A percentile compares a stretch with the other conserved stretches of the same genome.
These are phyloP conservation scores for Xiphorhynchus elegans DNA, from an alignment of 2,113 vertebrate species.

Conservation along the genomic window DNA sequence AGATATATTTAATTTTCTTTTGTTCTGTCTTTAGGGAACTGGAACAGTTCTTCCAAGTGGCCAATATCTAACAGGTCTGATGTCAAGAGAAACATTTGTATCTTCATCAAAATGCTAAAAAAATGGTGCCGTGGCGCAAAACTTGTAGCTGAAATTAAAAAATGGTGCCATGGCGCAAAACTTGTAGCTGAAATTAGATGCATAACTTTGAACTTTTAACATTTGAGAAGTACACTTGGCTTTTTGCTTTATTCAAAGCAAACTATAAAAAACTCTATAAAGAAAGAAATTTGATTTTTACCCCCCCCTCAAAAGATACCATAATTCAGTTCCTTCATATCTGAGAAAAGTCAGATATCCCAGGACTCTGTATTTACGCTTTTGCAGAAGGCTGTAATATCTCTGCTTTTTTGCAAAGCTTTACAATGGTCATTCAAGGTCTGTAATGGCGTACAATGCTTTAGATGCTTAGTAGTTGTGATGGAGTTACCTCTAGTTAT, in stretches of 20 bases:
- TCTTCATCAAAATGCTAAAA: not conserved
- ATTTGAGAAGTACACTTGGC: not conserved
- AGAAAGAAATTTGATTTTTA: not conserved
- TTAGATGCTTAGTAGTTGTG: not conserved
- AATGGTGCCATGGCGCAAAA: not conserved
- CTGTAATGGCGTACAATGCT: not conserved
- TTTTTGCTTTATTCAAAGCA: slow-evolving; percentile 13
- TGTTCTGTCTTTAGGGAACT: not conserved
- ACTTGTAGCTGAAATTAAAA: not conserved
- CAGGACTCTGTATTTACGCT: not conserved
- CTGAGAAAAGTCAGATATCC: not conserved
- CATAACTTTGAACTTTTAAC: not conserved
- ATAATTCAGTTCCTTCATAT: not conserved
- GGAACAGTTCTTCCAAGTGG: not conserved
- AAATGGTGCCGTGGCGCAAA: not conserved
- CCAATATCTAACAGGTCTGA: not conserved
- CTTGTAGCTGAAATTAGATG: not conserved
- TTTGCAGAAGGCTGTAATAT: not conserved
- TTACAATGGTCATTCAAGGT: not conserved
- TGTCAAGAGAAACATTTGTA: not conserved
- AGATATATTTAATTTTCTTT: not conserved
- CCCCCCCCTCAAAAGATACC: not conserved
- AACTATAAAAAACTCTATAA: not conserved
- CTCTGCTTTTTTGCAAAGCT: not conserved
- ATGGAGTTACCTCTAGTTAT: not conserved